Evolutionary conservation across 2,888 invertebrate genomes (phyloP), one percentile per base, ranked within the genome.

Genomic region (Liopterus haemorrhoidalis): DNA sequence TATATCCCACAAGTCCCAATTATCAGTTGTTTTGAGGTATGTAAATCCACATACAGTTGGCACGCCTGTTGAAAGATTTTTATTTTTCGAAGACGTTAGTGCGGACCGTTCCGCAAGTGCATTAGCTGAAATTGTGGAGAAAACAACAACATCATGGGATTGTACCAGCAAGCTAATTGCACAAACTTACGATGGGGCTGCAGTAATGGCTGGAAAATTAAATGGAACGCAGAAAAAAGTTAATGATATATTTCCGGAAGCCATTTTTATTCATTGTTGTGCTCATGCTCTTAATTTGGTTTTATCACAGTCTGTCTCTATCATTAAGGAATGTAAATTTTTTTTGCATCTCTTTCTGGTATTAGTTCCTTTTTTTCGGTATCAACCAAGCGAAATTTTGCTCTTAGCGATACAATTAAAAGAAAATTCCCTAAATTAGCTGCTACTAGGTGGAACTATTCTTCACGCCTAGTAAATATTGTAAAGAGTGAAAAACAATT

Each of bases 321-420:
- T 48, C 14, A 58, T 58, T 15, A 45, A 48, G 18, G 52, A 59
- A 41, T 55, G 55, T 22, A 56, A 55, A 25, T 31, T 54, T 12
- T 61, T 62, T 55, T 60, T 62, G 21, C 48, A 24, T 52, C 52
- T 14, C 35, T 60, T 8, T 50, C 48, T 49, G 54, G 54, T n/a
- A 47, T 62, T 21, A 51, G 54, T n/a, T 49, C 49, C 11, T 61
- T 62, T 54, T 58, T 58, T 49, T 51, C 57, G 27, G 48, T 48
- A 15, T 58, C 58, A 15, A 49, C 56, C 2, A 57, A 60, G 49
- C 41, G 53, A 16, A 46, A 46, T 12, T 15, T 30, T 35, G 44
- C 39, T 22, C 49, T 54, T 21, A 45, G 49, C 31, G 38, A 24
- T 9, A 25, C 21, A n/a, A 21, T 53, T 9, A 12, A 49, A 19